Conservation (phyloP, 2,797 vertebrate genomes). For the Anolis apletophallus region DNA sequence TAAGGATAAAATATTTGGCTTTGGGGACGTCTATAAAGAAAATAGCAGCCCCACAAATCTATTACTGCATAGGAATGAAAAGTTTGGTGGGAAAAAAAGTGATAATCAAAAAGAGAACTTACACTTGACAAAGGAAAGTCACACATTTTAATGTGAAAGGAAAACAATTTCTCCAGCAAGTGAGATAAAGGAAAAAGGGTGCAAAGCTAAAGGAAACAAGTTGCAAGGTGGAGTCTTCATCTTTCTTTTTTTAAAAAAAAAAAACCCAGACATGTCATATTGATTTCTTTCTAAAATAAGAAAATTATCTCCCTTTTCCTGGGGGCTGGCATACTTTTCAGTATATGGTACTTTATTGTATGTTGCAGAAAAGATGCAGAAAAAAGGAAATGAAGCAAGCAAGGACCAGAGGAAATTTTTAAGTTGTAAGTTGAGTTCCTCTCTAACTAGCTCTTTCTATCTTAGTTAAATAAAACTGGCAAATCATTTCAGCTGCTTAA, state of each 20-base stretch:
- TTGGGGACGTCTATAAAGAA: not conserved
- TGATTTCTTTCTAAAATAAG: not conserved
- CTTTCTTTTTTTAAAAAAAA: too few relatives aligned
- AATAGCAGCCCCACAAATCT: not conserved
- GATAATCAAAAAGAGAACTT: constrained; percentile 5
- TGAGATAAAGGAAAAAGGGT: not conserved
- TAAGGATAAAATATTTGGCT: not conserved
- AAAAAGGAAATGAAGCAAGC: not conserved
- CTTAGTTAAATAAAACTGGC: not conserved
- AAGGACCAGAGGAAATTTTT: not conserved
- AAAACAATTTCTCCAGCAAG: constrained; percentile 3
- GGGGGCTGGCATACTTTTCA: not conserved
- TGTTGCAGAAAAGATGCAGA: not conserved
- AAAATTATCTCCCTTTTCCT: not conserved
- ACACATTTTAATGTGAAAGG: not conserved
- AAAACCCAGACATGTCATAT: not conserved
- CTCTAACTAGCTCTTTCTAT: not conserved
- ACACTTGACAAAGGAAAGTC: not conserved
- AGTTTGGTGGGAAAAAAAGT: not conserved
- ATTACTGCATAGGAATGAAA: not conserved
- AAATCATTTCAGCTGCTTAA: not conserved
- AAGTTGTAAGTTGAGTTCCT: too few relatives aligned
- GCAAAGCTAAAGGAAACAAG: not conserved
- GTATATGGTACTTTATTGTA: not conserved
- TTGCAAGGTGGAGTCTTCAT: not conserved